phyloP scores from a whole-genome alignment of 2,888 invertebrate genomes.

The Aspidapion aeneum region DNA sequence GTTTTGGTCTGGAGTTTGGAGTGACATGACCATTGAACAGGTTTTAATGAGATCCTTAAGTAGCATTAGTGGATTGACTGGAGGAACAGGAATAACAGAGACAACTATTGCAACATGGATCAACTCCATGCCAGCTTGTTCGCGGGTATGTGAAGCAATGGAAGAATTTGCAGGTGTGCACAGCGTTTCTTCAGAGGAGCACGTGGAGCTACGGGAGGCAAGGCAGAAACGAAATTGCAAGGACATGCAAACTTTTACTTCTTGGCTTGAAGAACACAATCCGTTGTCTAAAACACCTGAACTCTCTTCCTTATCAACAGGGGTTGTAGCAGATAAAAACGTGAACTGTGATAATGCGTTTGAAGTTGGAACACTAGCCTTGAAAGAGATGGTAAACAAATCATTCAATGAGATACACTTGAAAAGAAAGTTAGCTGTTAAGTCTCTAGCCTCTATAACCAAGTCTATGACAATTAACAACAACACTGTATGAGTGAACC shows the following conservation, averaged over 20 bases:
- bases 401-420: too few species aligned
- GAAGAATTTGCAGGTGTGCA: slow-evolving; percentile 7
- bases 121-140: slow-evolving; percentile 8
- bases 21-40: slow-evolving; percentile 6
- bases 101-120: slow-evolving; percentile 6
- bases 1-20: slow-evolving; percentile 4
- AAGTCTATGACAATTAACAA: too few species aligned
- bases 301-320: too few species aligned
- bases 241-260: neutral
- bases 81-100: slow-evolving; percentile 7
- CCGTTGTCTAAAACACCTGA: too few species aligned
- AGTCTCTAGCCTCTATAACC: too few species aligned
- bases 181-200: slow-evolving; percentile 9
- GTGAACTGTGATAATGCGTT: too few species aligned
- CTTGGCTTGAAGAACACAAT: too few species aligned
- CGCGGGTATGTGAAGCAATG: slow-evolving; percentile 6
- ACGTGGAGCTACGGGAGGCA: slow-evolving; percentile 9
- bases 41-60: slow-evolving; percentile 8
- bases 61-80: slow-evolving; percentile 7
- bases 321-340: too few species aligned
- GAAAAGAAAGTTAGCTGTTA: too few species aligned
- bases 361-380: too few species aligned
- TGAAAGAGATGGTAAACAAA: too few species aligned
- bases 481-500: too few species aligned
- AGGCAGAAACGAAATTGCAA: neutral